Evolutionary conservation across 2,888 invertebrate species (phyloP).

Genomic region (Epistrophe eligans): DNA sequence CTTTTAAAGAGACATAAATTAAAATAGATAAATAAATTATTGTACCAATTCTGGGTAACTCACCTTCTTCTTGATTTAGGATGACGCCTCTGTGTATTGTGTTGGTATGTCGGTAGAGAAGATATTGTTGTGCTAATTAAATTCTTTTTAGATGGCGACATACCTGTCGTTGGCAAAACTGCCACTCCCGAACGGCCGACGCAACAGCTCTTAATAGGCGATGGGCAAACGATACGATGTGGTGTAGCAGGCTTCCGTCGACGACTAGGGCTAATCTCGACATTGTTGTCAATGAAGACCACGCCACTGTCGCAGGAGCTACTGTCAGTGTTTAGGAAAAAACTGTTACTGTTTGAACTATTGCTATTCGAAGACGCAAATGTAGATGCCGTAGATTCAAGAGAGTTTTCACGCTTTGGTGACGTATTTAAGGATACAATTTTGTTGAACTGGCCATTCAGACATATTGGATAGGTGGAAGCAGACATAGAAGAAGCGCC

Average conservation of each 20-base stretch:
- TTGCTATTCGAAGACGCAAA: constrained; percentile 64
- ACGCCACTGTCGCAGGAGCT: constrained; percentile 84
- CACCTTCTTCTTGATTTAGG: constrained; percentile 78
- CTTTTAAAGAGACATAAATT: constrained; percentile 12
- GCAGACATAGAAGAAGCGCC: constrained; percentile 77
- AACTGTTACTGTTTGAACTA: constrained; percentile 73
- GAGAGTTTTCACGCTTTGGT: constrained; percentile 73
- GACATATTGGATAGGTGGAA: constrained; percentile 65
- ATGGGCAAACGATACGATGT: constrained; percentile 86
- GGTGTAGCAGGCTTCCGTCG: constrained; percentile 85
- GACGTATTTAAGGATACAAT: constrained; percentile 81
- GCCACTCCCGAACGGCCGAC: constrained; percentile 62
- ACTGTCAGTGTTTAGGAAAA: constrained; percentile 81
- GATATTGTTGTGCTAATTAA: constrained; percentile 44
- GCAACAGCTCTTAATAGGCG: constrained; percentile 80
- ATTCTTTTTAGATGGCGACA: constrained; percentile 69
- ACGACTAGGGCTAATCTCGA: constrained; percentile 76
- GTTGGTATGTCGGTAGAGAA: constrained; percentile 65
- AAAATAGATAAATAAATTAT: background rate
- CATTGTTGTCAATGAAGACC: constrained; percentile 79
- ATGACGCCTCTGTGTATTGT: constrained; percentile 75
- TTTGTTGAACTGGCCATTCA: constrained; percentile 83
- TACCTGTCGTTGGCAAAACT: constrained; percentile 57
- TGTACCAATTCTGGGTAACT: background rate
- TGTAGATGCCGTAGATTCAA: constrained; percentile 62